Evolutionary conservation across 2,113 vertebrate species (phyloP).

Genomic region (Azemiops feae): DNA sequence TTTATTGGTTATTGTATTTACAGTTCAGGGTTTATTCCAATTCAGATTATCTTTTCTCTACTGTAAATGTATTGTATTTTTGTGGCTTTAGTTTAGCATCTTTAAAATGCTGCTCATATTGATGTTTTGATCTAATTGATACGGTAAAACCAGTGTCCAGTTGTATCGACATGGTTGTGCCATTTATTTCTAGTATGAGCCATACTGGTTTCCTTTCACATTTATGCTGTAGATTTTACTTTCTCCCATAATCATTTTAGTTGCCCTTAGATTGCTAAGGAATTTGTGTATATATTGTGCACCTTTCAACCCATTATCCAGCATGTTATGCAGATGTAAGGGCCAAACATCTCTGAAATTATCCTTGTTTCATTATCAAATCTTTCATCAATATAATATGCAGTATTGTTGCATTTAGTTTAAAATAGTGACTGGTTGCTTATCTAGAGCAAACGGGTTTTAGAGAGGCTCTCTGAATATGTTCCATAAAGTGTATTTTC

Average conservation of each 20-base stretch:
- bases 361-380: not conserved
- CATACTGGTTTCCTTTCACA: not conserved
- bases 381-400: not conserved
- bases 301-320: no score
- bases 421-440: not conserved
- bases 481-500: not conserved
- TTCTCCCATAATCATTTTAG: no score
- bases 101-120: not conserved
- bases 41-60: not conserved
- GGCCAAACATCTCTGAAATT: no score
- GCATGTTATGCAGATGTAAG: no score
- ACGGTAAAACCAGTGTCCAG: not conserved
- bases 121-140: not conserved
- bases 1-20: not conserved
- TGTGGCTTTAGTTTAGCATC: not conserved
- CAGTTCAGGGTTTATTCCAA: not conserved
- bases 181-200: not conserved
- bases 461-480: not conserved
- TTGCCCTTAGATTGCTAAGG: no score
- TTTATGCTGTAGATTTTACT: not conserved
- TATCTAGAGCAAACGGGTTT: not conserved
- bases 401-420: not conserved
- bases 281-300: no score
- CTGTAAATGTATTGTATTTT: not conserved
- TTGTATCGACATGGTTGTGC: not conserved